Percentiles rank a stretch among this genome's conserved stretches.
These are phyloP conservation scores for Salvelinus fontinalis DNA, from an alignment of 2,113 vertebrate genomes.

Conservation along the genomic window DNA sequence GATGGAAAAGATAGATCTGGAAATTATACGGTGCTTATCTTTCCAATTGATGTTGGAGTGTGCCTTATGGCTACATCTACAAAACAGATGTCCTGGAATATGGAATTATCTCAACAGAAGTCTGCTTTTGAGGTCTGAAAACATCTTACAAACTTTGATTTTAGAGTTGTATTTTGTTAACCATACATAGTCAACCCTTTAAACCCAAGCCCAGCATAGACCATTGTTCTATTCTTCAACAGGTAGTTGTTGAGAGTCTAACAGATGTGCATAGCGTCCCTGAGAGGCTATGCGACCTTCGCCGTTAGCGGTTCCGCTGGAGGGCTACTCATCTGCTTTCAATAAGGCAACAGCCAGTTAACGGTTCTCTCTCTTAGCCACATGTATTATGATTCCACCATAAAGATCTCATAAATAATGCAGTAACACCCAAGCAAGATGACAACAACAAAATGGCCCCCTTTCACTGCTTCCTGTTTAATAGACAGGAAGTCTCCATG, in stretches of 20 bases:
- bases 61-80: too few relatives aligned
- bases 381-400: neutral
- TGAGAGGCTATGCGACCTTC: slow-evolving; percentile 9
- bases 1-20: too few relatives aligned
- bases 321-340: slow-evolving; percentile 9
- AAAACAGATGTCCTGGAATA: neutral
- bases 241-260: neutral
- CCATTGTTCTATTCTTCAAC: neutral
- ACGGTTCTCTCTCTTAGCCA: neutral
- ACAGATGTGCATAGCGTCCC: neutral
- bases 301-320: neutral
- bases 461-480: neutral
- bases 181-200: neutral
- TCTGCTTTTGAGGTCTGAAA: too few relatives aligned
- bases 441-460: neutral
- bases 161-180: neutral
- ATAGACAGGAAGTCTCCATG: too few relatives aligned
- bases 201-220: neutral
- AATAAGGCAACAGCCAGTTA: neutral
- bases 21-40: too few relatives aligned
- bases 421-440: neutral
- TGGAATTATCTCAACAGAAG: too few relatives aligned
- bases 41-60: too few relatives aligned
- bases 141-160: too few relatives aligned
- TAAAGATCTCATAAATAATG: neutral